phyloP scores from a whole-genome alignment of 2,113 vertebrate genomes.

The Chloroceryle aenea region DNA sequence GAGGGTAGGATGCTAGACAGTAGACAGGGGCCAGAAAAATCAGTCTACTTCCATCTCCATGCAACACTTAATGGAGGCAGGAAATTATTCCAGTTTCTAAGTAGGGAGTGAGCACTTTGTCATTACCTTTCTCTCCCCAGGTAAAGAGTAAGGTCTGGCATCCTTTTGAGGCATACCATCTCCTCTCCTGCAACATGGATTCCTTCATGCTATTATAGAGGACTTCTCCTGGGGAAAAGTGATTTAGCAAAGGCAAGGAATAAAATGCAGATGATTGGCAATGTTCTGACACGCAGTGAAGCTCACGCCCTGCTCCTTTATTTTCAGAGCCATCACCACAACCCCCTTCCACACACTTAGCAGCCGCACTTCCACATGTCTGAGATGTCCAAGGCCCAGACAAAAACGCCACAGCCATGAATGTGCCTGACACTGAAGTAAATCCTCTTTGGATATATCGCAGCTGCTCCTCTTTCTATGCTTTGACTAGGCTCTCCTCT shows the following conservation, averaged over 20 bases:
- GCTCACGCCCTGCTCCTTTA: not conserved
- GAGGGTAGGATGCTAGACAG: not conserved
- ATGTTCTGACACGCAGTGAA: not conserved
- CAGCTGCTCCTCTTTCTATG: conserved; percentile 2
- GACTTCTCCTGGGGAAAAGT: not conserved
- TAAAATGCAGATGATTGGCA: not conserved
- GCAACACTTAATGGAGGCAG: not conserved
- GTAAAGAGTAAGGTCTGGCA: not conserved
- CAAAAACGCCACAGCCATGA: not conserved
- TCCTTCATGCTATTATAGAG: not conserved
- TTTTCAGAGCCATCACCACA: not conserved
- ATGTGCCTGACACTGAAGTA: not conserved
- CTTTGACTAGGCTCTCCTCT: not conserved
- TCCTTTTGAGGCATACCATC: not conserved
- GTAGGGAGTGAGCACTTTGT: not conserved
- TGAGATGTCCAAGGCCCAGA: not conserved
- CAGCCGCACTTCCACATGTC: not conserved
- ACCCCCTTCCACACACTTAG: not conserved
- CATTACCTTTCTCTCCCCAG: not conserved
- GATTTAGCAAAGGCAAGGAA: not conserved
- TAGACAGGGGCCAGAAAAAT: not conserved
- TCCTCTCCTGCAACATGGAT: not conserved
- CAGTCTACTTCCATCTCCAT: not conserved
- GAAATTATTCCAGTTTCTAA: not conserved
- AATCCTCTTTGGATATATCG: not conserved